Conservation (phyloP, 64 coral and sea anemone species). For the Acropora yongei region DNA sequence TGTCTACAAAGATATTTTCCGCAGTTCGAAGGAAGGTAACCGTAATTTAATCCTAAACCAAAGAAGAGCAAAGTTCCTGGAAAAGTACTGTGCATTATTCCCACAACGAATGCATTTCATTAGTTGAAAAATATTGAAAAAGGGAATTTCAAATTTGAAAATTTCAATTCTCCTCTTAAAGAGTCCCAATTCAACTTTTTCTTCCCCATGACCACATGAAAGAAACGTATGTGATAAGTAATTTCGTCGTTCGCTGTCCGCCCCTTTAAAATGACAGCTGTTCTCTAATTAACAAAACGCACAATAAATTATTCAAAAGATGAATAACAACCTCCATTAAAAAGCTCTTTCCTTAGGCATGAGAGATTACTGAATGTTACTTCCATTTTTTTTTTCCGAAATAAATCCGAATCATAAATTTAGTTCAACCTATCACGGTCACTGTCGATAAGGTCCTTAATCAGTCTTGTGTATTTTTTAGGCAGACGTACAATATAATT, state of each 20-base stretch:
- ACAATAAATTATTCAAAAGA: not conserved
- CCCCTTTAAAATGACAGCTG: not conserved
- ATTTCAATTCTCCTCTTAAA: too few relatives aligned
- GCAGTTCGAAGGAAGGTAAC: too few relatives aligned
- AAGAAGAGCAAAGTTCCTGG: too few relatives aligned
- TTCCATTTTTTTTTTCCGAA: not conserved
- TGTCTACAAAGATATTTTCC: not conserved
- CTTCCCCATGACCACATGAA: too few relatives aligned
- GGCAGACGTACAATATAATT: too few relatives aligned
- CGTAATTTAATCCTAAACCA: too few relatives aligned
- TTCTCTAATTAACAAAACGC: not conserved
- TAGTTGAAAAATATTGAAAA: too few relatives aligned
- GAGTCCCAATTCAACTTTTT: too few relatives aligned
- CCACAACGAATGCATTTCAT: too few relatives aligned
- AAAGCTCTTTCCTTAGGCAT: constrained; percentile 5
- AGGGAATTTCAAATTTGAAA: too few relatives aligned
- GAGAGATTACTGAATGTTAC: not conserved
- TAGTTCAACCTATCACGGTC: too few relatives aligned
- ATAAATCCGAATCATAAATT: not conserved
- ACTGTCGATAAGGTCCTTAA: not conserved
- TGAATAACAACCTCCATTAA: not conserved
- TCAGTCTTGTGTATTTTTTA: not conserved
- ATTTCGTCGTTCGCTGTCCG: not conserved
- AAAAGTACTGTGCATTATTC: too few relatives aligned
- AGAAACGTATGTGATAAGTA: not conserved